These are phyloP conservation scores for Cephus sareptanus DNA, from an alignment of 2,888 invertebrate genomes.

Conservation along the genomic window DNA sequence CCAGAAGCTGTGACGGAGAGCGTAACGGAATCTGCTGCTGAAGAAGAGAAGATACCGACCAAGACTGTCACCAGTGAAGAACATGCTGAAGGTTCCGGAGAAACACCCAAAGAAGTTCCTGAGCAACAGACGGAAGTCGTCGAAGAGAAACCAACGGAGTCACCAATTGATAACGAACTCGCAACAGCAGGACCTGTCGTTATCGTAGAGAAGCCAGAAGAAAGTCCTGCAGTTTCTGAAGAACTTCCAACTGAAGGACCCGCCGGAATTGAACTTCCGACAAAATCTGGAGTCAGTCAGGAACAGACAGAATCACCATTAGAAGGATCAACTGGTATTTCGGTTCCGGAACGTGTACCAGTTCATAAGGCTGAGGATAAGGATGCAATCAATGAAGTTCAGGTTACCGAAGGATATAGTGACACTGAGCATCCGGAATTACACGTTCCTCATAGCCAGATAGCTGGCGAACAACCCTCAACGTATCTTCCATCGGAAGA, in stretches of 20 bases:
- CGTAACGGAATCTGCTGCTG: constrained; percentile 16
- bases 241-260: constrained; percentile 21
- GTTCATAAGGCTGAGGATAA: constrained; percentile 55
- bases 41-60: constrained; percentile 10
- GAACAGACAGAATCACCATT: constrained; percentile 30
- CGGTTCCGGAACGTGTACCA: constrained; percentile 44
- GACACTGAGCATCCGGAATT: constrained; percentile 35
- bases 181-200: not conserved
- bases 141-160: not conserved
- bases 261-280: constrained; percentile 11
- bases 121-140: not conserved
- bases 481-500: constrained; percentile 40
- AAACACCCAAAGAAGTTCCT: constrained; percentile 1
- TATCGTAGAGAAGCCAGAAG: constrained; percentile 12
- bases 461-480: constrained; percentile 41
- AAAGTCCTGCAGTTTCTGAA: constrained; percentile 11
- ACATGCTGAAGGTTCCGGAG: constrained; percentile 27
- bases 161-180: not conserved
- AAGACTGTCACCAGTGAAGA: constrained; percentile 11
- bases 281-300: constrained; percentile 8
- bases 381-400: constrained; percentile 40
- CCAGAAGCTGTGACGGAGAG: constrained; percentile 14
- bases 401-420: constrained; percentile 42
- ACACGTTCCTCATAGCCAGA: constrained; percentile 37
- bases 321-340: constrained; percentile 49